A percentile compares a stretch with the other conserved stretches of the same genome.
Evolutionary conservation across 2,888 invertebrate species (phyloP).

Genomic region (Diarsia dahlii): DNA sequence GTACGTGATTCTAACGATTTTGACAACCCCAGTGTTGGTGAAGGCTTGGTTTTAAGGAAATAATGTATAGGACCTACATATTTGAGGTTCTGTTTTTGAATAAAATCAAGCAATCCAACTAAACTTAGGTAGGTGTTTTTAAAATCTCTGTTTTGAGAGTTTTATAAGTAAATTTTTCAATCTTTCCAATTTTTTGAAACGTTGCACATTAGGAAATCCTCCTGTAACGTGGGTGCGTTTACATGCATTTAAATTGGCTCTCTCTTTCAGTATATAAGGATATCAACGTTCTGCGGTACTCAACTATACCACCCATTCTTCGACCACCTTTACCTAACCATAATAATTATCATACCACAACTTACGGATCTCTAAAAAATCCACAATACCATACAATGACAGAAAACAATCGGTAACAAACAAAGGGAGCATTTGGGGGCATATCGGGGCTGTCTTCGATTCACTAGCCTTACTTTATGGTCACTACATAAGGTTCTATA

Average conservation of each 20-base stretch:
- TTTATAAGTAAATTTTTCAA: not conserved
- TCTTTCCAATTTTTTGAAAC: no score
- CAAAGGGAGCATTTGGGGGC: conserved; percentile 66
- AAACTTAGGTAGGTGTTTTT: not conserved
- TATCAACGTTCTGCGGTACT: no score
- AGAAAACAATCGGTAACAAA: conserved; percentile 71
- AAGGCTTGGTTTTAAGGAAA: not conserved
- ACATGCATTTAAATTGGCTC: no score
- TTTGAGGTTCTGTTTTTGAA: not conserved
- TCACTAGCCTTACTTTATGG: conserved; percentile 20
- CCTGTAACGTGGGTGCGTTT: no score
- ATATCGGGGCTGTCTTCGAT: conserved; percentile 61
- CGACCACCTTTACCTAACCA: not conserved
- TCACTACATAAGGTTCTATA: conserved; percentile 32
- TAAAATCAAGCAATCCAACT: not conserved
- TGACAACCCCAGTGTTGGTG: conserved; percentile 30
- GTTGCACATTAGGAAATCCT: no score
- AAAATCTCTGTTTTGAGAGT: not conserved
- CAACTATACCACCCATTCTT: not conserved
- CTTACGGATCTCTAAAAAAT: conserved; percentile 56
- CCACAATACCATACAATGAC: conserved; percentile 52
- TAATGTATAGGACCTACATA: not conserved
- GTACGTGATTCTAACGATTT: conserved; percentile 44
- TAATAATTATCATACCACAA: not conserved
- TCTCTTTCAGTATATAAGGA: no score